These are phyloP conservation scores for Danio rerio DNA, from an alignment of 2,113 vertebrate species.

Conservation along the genomic window DNA sequence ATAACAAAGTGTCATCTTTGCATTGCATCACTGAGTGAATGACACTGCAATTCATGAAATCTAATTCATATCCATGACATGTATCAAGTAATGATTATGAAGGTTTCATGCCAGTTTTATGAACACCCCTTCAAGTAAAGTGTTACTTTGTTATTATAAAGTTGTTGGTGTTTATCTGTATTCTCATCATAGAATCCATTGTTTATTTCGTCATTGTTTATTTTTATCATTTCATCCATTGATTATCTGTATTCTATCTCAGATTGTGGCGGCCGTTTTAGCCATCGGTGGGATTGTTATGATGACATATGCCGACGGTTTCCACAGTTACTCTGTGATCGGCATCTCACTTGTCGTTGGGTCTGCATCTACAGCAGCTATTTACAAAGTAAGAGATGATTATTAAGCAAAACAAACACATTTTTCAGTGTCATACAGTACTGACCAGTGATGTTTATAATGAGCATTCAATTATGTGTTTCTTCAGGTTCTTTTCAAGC, in stretches of 20 bases:
- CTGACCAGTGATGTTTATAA: neutral
- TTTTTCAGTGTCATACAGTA: neutral
- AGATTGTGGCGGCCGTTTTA: slow-evolving; percentile 88
- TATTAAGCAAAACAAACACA: neutral
- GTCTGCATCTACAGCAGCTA: slow-evolving; percentile 84
- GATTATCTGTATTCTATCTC: neutral
- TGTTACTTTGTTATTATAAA: too few species aligned
- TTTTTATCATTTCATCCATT: neutral
- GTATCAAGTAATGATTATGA: too few species aligned
- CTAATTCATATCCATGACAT: too few species aligned
- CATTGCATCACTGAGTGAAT: too few species aligned
- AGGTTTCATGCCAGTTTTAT: too few species aligned
- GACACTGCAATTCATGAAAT: too few species aligned
- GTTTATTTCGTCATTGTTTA: too few species aligned
- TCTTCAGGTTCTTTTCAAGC: slow-evolving; percentile 84
- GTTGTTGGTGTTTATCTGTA: too few species aligned
- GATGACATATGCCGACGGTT: slow-evolving; percentile 88
- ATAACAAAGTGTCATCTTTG: too few species aligned
- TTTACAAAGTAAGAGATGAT: slow-evolving; percentile 81
- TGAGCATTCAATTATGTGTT: neutral
- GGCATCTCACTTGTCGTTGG: slow-evolving; percentile 86
- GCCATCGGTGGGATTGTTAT: slow-evolving; percentile 89
- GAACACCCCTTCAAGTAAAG: too few species aligned
- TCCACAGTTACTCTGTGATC: slow-evolving; percentile 86
- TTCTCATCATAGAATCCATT: too few species aligned